phyloP scores from a whole-genome alignment of 2,113 vertebrate genomes.

The Bubalus kerabau region DNA sequence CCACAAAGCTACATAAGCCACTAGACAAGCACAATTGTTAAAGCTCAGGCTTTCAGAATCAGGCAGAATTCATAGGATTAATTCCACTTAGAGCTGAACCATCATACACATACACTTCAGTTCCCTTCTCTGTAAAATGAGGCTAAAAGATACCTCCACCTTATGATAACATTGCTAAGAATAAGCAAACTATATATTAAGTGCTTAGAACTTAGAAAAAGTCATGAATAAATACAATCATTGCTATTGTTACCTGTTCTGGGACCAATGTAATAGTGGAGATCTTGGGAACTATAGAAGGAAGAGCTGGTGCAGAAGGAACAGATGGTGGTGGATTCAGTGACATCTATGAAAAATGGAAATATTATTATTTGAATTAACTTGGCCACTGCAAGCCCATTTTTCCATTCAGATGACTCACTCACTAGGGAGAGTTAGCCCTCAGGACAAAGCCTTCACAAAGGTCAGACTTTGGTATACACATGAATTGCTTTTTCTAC shows the following conservation, averaged over 20 bases:
- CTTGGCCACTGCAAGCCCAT: neutral
- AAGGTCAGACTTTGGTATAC: neutral
- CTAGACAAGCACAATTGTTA: neutral
- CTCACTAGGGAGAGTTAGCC: neutral
- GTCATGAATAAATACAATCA: neutral
- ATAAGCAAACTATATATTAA: neutral
- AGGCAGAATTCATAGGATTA: neutral
- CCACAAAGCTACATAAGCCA: neutral
- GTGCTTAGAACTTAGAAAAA: neutral
- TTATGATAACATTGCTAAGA: neutral
- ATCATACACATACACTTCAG: neutral
- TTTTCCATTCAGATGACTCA: neutral
- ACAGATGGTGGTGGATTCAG: constrained; percentile 30
- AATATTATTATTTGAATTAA: neutral
- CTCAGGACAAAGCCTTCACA: neutral
- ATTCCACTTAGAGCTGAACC: neutral
- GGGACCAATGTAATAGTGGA: constrained; percentile 70
- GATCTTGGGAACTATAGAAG: constrained; percentile 49
- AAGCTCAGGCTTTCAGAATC: neutral
- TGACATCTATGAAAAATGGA: constrained; percentile 27
- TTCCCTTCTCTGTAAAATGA: neutral
- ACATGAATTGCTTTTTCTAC: neutral
- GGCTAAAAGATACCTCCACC: neutral
- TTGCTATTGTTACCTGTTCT: constrained; percentile 76
- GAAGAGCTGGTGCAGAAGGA: constrained; percentile 60